phyloP scores from a whole-genome alignment of 2,797 vertebrate genomes.

The Naso thynnoides region DNA sequence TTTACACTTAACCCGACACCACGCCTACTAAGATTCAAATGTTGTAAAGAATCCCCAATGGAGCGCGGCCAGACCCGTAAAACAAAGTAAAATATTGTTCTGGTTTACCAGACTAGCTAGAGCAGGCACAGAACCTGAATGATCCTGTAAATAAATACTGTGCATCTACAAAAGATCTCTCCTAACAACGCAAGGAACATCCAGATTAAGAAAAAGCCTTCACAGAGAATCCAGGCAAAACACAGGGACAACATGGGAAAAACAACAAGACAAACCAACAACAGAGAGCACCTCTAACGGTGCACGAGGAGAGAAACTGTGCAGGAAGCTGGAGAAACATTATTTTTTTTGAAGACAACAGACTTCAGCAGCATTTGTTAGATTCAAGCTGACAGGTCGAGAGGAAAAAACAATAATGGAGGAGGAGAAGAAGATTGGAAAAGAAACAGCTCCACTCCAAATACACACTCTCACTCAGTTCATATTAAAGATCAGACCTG shows the following conservation, averaged over 20 bases:
- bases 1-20: too few species aligned
- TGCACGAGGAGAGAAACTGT: background rate
- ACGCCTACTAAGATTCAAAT: too few species aligned
- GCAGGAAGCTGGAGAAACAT: conserved; percentile 19
- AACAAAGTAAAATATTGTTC: too few species aligned
- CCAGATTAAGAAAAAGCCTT: background rate
- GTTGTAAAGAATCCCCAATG: too few species aligned
- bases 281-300: background rate
- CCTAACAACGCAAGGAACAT: background rate
- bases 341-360: conserved; percentile 1
- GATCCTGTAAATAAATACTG: background rate
- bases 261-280: background rate
- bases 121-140: background rate
- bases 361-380: conserved; percentile 32
- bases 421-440: conserved; percentile 29
- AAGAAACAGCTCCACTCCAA: conserved; percentile 26
- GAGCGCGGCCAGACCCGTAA: too few species aligned
- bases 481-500: conserved; percentile 51
- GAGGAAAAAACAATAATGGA: conserved; percentile 24
- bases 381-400: conserved; percentile 13
- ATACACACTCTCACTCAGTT: conserved; percentile 30
- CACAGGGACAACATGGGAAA: background rate
- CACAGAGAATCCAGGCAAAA: background rate
- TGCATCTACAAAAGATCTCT: background rate
- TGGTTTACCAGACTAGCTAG: too few species aligned